Evolutionary conservation across 1,140 invertebrate species (phyloP).

Genomic region (Trichonephila inaurata): DNA sequence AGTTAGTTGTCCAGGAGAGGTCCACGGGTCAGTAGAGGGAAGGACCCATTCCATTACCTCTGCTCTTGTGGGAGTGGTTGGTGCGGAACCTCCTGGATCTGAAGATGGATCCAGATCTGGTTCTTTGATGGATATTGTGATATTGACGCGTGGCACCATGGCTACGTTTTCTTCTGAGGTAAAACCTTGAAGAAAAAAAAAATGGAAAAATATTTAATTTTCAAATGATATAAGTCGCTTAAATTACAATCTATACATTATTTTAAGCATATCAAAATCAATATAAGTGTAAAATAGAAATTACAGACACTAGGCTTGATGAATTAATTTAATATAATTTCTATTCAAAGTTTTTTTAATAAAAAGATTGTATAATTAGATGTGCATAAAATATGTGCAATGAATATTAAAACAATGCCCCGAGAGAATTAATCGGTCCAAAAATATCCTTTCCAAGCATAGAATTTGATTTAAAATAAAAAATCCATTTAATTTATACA

Average conservation of each 20-base stretch:
- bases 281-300: neutral
- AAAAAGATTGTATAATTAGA: no score
- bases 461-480: no score
- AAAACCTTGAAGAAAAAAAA: constrained; percentile 41
- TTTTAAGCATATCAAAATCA: neutral
- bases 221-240: neutral
- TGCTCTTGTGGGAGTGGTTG: neutral
- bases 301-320: no score
- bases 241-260: neutral
- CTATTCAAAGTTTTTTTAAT: no score
- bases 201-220: neutral
- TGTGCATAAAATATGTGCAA: no score
- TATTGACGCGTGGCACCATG: constrained; percentile 61
- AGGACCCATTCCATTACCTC: constrained; percentile 70
- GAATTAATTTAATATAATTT: no score
- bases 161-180: constrained; percentile 65
- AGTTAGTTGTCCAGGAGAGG: constrained; percentile 79
- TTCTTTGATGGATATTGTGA: constrained; percentile 33
- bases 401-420: no score
- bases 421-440: no score
- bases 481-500: no score
- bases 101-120: constrained; percentile 38
- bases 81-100: constrained; percentile 39
- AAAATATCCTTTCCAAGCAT: no score
- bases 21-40: constrained; percentile 52